Evolutionary conservation across 2,888 invertebrate genomes (phyloP), one percentile per base, ranked within the genome.

Genomic region (Nemoura dubitans): DNA sequence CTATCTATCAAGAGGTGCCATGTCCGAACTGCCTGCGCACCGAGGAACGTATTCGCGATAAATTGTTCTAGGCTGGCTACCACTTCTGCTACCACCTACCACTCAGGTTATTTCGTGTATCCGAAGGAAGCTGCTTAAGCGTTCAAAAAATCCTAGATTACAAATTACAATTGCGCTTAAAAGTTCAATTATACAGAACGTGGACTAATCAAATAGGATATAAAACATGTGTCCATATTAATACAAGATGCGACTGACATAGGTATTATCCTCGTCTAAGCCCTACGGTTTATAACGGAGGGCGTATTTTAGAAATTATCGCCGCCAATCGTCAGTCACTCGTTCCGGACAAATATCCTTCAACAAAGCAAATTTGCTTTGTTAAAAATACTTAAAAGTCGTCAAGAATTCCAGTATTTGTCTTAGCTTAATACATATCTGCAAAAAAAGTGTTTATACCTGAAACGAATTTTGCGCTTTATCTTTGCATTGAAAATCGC

Each of bases 301-400:
- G 59, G 59, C 59, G 59, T 59, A 59, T 59, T 59, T 59, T 59
- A 14, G 14, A 59, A 59, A 59, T 59, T 7, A 59, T 7, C 59
- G 59, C 59, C 59, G 59, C 14, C 59, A 59, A 59, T 59, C 59
- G 59, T 59, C 59, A 59, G 59, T 59, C 59, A 59, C 59, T 59
- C 59, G 59, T 59, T 59, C 59, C 59, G 59, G 59, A 59, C 59
- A 59, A 59, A 59, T 59, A 59, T 59, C 59, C 21, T 59, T 59
- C 21, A 59, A 59, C 16, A 59, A 59, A 59, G 59, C 59, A 59
- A 59, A 59, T 59, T 59, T 59, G 14, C 59, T 59, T 59, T 59
- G 59, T 59, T 59, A 59, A 59, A 59, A 59, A 59, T 59, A 21
- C 59, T 59, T 59, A 59, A 59, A 59, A 59, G 59, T 59, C 59